Conservation (phyloP, 2,797 vertebrate genomes). For the Chloroceryle amazona region DNA sequence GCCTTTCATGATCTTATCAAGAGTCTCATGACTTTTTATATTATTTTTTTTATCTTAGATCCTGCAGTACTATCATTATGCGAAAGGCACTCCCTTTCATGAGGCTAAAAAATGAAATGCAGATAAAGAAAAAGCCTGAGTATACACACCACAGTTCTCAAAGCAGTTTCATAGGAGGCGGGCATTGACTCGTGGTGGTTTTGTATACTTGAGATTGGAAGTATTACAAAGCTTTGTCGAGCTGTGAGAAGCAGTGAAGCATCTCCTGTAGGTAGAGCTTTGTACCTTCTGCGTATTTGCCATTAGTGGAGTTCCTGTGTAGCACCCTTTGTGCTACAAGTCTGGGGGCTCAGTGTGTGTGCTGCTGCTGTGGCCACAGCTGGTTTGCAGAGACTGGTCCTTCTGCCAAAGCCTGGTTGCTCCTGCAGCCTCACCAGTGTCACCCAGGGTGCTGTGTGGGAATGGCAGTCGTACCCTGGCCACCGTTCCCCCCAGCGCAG, state of each 20-base stretch:
- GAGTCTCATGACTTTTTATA: background rate
- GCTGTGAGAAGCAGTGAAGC: background rate
- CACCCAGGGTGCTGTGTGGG: background rate
- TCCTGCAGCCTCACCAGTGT: background rate
- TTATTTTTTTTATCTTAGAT: background rate
- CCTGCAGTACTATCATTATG: background rate
- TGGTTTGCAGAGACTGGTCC: background rate
- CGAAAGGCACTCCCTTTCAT: constrained; percentile 18
- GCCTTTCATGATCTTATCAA: constrained; percentile 49
- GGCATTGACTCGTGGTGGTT: background rate
- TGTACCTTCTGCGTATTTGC: background rate
- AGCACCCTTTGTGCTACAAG: rapidly evolving
- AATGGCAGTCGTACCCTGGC: background rate
- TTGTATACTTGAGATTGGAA: background rate
- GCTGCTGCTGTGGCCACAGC: background rate
- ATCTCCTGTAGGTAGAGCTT: background rate
- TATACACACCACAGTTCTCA: background rate
- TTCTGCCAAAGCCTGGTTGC: background rate
- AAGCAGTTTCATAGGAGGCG: background rate
- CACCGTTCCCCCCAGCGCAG: too few relatives aligned
- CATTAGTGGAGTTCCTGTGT: background rate
- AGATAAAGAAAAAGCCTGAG: background rate
- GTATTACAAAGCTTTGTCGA: background rate
- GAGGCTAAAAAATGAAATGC: constrained; percentile 5
- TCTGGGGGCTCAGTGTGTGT: background rate